These are phyloP conservation scores for Pinna nobilis DNA, from an alignment of 1,140 invertebrate genomes.

Conservation along the genomic window DNA sequence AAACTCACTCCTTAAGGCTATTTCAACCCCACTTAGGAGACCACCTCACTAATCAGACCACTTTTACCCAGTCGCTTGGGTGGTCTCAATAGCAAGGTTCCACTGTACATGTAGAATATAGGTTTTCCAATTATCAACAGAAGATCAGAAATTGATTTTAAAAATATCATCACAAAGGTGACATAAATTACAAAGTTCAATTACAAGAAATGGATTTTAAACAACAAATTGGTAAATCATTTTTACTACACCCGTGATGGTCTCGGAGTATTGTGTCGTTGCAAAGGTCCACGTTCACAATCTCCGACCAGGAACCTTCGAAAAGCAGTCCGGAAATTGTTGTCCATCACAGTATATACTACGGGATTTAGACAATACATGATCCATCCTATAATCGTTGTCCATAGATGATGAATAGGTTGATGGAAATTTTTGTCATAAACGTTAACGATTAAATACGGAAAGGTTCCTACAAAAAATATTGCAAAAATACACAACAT, in stretches of 20 bases:
- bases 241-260: background rate
- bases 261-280: background rate
- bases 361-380: conserved; percentile 59
- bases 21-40: too few relatives aligned
- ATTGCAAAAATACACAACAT: conserved; percentile 62
- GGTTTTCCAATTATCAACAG: too few relatives aligned
- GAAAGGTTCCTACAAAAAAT: conserved; percentile 60
- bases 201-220: too few relatives aligned
- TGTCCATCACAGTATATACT: conserved; percentile 63
- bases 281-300: conserved; percentile 39
- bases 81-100: too few relatives aligned
- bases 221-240: too few relatives aligned
- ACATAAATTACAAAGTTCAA: too few relatives aligned
- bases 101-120: too few relatives aligned
- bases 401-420: conserved; percentile 58
- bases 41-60: too few relatives aligned
- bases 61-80: too few relatives aligned
- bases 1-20: too few relatives aligned
- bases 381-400: conserved; percentile 56
- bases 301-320: conserved; percentile 47
- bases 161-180: too few relatives aligned
- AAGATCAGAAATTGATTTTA: too few relatives aligned
- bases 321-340: conserved; percentile 58
- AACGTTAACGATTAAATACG: conserved; percentile 60
- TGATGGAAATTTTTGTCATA: conserved; percentile 47